Evolutionary conservation across 1,140 invertebrate species (phyloP).

Genomic region (Lineus longissimus): DNA sequence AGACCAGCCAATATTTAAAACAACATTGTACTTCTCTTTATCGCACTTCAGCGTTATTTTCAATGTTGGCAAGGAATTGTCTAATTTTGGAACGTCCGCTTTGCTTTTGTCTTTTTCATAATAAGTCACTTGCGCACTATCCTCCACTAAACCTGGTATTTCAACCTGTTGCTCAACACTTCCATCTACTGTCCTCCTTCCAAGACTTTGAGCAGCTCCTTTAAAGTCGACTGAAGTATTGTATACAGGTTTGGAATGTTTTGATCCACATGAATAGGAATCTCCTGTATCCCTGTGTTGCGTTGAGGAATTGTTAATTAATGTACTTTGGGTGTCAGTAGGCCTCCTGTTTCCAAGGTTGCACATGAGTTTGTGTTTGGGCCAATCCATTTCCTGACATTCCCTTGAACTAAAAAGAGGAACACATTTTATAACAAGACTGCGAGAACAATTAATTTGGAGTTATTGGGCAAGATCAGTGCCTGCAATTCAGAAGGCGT

Average conservation of each 20-base stretch:
- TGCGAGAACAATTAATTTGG: neutral
- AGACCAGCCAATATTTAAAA: slow-evolving; percentile 29
- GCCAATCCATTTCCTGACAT: slow-evolving; percentile 38
- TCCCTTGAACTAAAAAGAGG: slow-evolving; percentile 31
- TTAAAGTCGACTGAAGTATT: too few relatives aligned
- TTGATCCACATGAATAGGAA: too few relatives aligned
- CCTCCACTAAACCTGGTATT: neutral
- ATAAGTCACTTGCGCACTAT: slow-evolving; percentile 16
- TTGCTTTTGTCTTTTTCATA: slow-evolving; percentile 20
- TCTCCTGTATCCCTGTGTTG: neutral
- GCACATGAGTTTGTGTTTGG: slow-evolving; percentile 25
- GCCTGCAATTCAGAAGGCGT: too few relatives aligned
- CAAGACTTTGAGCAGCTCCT: neutral
- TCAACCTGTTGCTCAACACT: neutral
- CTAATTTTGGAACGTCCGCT: slow-evolving; percentile 24
- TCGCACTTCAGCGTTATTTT: slow-evolving; percentile 33
- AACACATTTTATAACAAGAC: neutral
- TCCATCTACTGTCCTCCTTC: neutral
- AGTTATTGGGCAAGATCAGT: too few relatives aligned
- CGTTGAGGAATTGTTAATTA: neutral
- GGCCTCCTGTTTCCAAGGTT: neutral
- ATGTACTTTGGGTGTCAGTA: neutral
- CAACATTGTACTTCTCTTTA: slow-evolving; percentile 31
- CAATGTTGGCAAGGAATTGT: slow-evolving; percentile 16
- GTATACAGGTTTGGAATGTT: too few relatives aligned